phyloP scores from a whole-genome alignment of 1,140 invertebrate genomes.

The Temnothorax longispinosus region DNA sequence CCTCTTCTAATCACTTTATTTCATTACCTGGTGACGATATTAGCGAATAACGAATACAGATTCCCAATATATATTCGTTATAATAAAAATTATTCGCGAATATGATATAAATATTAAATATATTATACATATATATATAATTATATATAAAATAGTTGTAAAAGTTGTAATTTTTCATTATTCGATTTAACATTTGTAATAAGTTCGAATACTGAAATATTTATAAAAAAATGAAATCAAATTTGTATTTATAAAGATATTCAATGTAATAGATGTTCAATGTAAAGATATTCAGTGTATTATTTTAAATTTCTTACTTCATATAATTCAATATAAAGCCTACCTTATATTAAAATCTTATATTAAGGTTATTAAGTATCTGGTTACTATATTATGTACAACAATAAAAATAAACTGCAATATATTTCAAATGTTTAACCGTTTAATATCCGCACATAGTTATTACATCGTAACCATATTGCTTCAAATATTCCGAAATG shows the following conservation, averaged over 20 bases:
- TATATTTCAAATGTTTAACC: background rate
- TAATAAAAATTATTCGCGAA: background rate
- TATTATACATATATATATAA: background rate
- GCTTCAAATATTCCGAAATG: slow-evolving; percentile 11
- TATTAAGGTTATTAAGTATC: background rate
- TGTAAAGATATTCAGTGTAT: background rate
- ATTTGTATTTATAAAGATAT: background rate
- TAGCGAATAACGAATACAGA: background rate
- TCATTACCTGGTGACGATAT: background rate
- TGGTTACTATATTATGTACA: background rate
- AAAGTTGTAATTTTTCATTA: background rate
- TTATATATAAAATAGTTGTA: slow-evolving; percentile 4
- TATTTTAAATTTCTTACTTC: background rate
- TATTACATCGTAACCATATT: background rate
- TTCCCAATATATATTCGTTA: background rate
- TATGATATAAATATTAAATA: background rate
- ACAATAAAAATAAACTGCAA: background rate
- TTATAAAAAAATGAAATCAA: background rate
- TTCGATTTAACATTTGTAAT: background rate
- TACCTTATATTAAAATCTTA: background rate
- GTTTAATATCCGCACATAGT: background rate
- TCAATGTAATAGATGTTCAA: background rate
- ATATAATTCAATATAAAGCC: background rate
- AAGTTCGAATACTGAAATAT: background rate
- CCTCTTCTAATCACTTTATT: slow-evolving; percentile 7